Percentiles rank a stretch among this genome's conserved stretches.
phyloP scores from a whole-genome alignment of 2,888 invertebrate species.

The Cactoblastis cactorum region DNA sequence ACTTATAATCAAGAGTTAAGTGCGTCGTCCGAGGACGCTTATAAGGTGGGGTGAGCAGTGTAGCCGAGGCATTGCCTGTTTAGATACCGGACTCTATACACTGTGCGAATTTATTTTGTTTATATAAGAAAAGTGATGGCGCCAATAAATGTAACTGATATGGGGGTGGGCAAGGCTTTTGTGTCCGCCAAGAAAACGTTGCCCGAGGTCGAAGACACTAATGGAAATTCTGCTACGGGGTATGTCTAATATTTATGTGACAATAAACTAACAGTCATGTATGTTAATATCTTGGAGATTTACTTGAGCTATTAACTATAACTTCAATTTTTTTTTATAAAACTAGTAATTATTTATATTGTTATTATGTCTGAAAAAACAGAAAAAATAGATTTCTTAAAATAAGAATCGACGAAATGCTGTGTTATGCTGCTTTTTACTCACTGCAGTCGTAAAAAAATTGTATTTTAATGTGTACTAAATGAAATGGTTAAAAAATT shows the following conservation, averaged over 20 bases:
- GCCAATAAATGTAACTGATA: constrained; percentile 57
- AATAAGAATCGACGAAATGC: too few relatives aligned
- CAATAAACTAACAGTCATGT: too few relatives aligned
- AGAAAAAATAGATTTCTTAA: too few relatives aligned
- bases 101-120: constrained; percentile 26
- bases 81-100: constrained; percentile 52
- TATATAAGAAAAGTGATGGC: constrained; percentile 60
- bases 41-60: constrained; percentile 43
- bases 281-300: too few relatives aligned
- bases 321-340: too few relatives aligned
- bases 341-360: too few relatives aligned
- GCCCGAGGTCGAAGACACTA: constrained; percentile 64
- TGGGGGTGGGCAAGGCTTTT: constrained; percentile 49
- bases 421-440: too few relatives aligned
- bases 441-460: too few relatives aligned
- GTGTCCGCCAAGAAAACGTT: constrained; percentile 53
- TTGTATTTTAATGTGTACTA: too few relatives aligned
- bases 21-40: constrained; percentile 36
- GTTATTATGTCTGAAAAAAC: too few relatives aligned
- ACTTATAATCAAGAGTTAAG: constrained; percentile 5
- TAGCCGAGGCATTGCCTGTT: constrained; percentile 51
- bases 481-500: too few relatives aligned
- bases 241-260: constrained; percentile 30
- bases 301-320: too few relatives aligned
- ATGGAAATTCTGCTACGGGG: constrained; percentile 30